Percentiles rank a stretch among this genome's conserved stretches.
Evolutionary conservation across 2,113 vertebrate genomes (phyloP).

Genomic region (Zapus hudsonius): DNA sequence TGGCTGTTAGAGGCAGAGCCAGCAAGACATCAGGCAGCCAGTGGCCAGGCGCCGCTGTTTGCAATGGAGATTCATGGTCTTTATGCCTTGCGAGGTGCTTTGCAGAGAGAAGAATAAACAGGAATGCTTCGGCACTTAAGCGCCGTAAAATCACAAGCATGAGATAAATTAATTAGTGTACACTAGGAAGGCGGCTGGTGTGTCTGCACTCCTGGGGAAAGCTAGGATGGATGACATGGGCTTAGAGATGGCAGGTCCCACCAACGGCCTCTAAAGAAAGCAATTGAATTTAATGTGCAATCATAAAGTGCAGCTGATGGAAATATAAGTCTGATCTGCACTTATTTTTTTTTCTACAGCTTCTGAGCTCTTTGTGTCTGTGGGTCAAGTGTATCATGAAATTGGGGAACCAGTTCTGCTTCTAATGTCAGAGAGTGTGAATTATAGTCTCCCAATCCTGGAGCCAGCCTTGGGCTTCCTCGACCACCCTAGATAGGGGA

Average conservation of each 20-base stretch:
- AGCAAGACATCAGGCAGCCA: conserved; percentile 60
- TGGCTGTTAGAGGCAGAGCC: conserved; percentile 57
- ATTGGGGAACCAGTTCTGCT: neutral
- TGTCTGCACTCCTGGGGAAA: conserved; percentile 72
- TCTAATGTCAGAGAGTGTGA: neutral
- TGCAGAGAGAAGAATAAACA: conserved; percentile 76
- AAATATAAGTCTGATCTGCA: conserved; percentile 41
- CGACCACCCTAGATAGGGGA: too few relatives aligned
- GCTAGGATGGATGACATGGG: conserved; percentile 69
- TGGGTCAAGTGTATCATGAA: neutral
- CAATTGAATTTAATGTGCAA: conserved; percentile 72
- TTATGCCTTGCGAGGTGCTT: conserved; percentile 67
- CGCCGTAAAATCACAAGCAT: conserved; percentile 76
- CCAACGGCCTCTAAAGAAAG: conserved; percentile 67
- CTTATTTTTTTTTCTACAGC: neutral
- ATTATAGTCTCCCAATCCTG: too few relatives aligned
- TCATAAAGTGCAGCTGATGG: conserved; percentile 72
- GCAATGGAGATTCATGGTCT: conserved; percentile 77
- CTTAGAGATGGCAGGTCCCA: conserved; percentile 59
- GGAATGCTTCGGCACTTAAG: conserved; percentile 77
- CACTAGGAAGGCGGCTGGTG: conserved; percentile 70
- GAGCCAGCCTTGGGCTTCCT: neutral
- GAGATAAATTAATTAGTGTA: conserved; percentile 80
- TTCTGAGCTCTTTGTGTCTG: neutral
- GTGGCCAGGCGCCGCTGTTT: conserved; percentile 8